A percentile compares a stretch with the other conserved stretches of the same genome.
phyloP scores from a whole-genome alignment of 2,797 vertebrate species.

The Chelonia mydas region DNA sequence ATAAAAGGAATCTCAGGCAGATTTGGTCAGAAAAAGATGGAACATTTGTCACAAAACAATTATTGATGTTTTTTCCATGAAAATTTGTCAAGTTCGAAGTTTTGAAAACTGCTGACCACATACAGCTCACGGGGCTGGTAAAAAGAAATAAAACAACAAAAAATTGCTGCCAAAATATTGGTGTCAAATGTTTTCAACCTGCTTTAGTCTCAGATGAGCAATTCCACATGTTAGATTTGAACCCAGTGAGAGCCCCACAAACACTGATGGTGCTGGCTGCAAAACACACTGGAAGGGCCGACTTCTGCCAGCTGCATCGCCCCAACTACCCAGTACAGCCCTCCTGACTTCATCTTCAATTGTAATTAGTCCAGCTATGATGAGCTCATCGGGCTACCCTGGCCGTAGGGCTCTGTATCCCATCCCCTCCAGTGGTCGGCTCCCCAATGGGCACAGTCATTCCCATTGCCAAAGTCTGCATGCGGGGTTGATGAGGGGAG shows the following conservation, averaged over 20 bases:
- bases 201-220: not conserved
- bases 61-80: not conserved
- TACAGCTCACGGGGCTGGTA: not conserved
- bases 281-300: not conserved
- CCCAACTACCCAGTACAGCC: not conserved
- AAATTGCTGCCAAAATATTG: not conserved
- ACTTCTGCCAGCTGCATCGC: not conserved
- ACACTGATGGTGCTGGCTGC: not conserved
- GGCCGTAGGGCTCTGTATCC: not conserved
- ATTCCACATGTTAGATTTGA: not conserved
- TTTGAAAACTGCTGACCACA: not conserved
- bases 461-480: too few relatives aligned
- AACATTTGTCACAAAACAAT: not conserved
- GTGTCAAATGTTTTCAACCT: too few relatives aligned
- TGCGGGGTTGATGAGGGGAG: not conserved
- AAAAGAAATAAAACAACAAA: not conserved
- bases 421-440: not conserved
- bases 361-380: not conserved
- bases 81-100: not conserved
- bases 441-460: not conserved
- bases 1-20: not conserved
- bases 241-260: not conserved
- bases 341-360: not conserved
- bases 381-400: not conserved
- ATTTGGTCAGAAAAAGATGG: not conserved